phyloP scores from a whole-genome alignment of 1,140 invertebrate genomes.

The Rhopalosiphum maidis region DNA sequence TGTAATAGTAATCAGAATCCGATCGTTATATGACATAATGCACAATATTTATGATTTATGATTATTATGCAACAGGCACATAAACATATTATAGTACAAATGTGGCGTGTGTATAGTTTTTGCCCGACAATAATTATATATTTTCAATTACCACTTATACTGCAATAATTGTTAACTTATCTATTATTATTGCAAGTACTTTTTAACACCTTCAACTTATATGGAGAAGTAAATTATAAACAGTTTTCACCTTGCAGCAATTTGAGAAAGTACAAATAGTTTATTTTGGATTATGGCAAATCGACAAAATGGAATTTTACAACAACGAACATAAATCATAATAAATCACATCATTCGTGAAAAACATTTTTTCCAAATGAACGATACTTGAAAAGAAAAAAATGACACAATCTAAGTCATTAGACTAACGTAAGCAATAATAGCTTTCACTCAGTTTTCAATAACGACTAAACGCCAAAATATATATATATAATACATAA shows the following conservation, averaged over 20 bases:
- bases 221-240: neutral
- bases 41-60: neutral
- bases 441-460: slow-evolving; percentile 56
- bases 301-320: slow-evolving; percentile 25
- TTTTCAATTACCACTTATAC: neutral
- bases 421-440: slow-evolving; percentile 43
- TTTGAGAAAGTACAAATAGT: slow-evolving; percentile 16
- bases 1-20: neutral
- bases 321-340: slow-evolving; percentile 29
- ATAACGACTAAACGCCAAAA: slow-evolving; percentile 43
- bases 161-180: neutral
- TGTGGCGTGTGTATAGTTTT: neutral
- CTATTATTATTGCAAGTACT: neutral
- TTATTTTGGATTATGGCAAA: slow-evolving; percentile 29
- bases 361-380: slow-evolving; percentile 26
- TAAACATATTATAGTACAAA: neutral
- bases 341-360: neutral
- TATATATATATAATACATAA: neutral
- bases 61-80: neutral
- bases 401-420: slow-evolving; percentile 47
- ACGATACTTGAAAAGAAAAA: slow-evolving; percentile 35
- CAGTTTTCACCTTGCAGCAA: slow-evolving; percentile 2
- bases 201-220: neutral
- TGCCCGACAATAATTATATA: neutral
- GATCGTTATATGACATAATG: neutral